Conservation (phyloP, 1,140 invertebrate species). For the Drosophila ambigua region DNA sequence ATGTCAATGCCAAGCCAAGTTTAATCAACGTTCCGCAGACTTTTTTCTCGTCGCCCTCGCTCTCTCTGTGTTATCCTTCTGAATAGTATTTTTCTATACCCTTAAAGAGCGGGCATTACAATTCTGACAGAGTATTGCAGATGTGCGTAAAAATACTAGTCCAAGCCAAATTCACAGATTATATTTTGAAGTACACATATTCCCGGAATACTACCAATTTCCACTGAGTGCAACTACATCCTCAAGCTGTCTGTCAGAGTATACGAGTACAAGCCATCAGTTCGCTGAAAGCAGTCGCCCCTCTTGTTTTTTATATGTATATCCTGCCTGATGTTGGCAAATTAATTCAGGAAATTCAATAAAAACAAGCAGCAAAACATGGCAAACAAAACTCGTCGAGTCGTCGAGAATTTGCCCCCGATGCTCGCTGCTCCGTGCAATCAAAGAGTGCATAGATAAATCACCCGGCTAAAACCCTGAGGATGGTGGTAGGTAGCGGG, state of each 20-base stretch:
- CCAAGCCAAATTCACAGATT: no score
- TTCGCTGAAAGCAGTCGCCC: no score
- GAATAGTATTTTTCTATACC: conserved; percentile 25
- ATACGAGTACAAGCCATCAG: no score
- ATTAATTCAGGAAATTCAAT: conserved; percentile 82
- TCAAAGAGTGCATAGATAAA: conserved; percentile 80
- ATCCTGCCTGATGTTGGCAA: conserved; percentile 54
- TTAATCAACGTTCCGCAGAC: conserved; percentile 69
- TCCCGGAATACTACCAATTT: no score
- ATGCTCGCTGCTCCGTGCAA: conserved; percentile 68
- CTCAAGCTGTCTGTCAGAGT: background rate
- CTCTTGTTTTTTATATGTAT: conserved; percentile 19
- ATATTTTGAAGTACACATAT: no score
- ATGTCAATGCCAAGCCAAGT: conserved; percentile 69
- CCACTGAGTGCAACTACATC: background rate
- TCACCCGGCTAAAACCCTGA: conserved; percentile 75
- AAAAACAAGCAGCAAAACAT: conserved; percentile 78
- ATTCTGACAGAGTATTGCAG: no score
- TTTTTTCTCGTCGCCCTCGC: conserved; percentile 25
- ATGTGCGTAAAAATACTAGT: no score
- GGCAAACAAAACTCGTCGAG: conserved; percentile 66
- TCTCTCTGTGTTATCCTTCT: conserved; percentile 6
- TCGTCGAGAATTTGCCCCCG: conserved; percentile 43
- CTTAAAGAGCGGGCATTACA: background rate
- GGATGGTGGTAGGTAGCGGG: background rate